A percentile compares a stretch with the other conserved stretches of the same genome.
Conservation (phyloP, 2,888 invertebrate species). For the Chironomus tentans region DNA sequence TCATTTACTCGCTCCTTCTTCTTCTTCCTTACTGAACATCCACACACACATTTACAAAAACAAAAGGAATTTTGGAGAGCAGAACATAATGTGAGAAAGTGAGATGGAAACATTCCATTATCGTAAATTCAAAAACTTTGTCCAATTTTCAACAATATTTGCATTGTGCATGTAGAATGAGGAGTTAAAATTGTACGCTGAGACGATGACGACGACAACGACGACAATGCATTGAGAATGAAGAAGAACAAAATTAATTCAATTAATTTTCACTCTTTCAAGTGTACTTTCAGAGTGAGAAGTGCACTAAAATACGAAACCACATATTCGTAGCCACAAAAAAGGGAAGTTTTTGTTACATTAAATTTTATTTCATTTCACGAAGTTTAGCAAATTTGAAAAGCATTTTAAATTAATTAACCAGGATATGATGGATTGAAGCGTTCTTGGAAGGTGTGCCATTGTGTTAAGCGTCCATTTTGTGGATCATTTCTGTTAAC, state of each 20-base stretch:
- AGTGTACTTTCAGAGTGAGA: not conserved
- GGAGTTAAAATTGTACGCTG: too few species aligned
- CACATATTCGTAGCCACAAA: not conserved
- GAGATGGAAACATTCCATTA: not conserved
- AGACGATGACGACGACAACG: not conserved
- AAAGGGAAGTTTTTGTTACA: not conserved
- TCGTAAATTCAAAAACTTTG: conserved; percentile 5
- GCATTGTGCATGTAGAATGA: too few species aligned
- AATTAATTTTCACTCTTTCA: not conserved
- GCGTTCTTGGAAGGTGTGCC: conserved; percentile 41
- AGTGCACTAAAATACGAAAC: not conserved
- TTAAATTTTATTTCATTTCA: not conserved
- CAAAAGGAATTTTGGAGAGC: not conserved
- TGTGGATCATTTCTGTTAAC: conserved; percentile 44
- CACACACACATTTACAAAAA: too few species aligned
- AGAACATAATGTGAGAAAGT: not conserved
- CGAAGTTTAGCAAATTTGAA: not conserved
- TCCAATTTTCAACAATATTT: not conserved
- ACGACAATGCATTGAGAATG: not conserved
- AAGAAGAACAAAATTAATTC: not conserved
- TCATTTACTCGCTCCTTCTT: too few species aligned
- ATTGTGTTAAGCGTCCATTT: conserved; percentile 44
- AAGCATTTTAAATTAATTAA: not conserved
- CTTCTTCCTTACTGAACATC: too few species aligned
- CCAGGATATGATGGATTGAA: not conserved